phyloP scores from a whole-genome alignment of 2,113 vertebrate species.

The Pelobates fuscus region DNA sequence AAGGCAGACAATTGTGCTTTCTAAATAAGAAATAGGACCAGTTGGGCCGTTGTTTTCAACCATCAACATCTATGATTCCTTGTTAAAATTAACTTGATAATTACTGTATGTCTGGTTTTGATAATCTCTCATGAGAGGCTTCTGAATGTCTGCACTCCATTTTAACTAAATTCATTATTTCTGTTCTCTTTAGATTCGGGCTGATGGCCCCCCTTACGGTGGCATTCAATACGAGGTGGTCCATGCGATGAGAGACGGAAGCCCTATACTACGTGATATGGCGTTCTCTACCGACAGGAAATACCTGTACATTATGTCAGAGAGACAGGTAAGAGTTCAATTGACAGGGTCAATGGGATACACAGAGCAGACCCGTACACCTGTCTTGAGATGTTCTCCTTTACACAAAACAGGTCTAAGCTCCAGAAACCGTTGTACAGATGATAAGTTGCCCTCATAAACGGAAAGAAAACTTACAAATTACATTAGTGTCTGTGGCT shows the following conservation, averaged over 20 bases:
- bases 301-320: conserved; percentile 92
- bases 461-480: not conserved
- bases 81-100: not conserved
- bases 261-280: conserved; percentile 90
- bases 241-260: conserved; percentile 86
- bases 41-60: too few relatives aligned
- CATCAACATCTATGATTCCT: too few relatives aligned
- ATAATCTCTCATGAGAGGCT: not conserved
- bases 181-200: conserved; percentile 79
- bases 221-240: conserved; percentile 92
- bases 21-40: not conserved
- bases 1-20: too few relatives aligned
- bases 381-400: not conserved
- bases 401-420: not conserved
- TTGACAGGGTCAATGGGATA: not conserved
- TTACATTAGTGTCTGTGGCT: not conserved
- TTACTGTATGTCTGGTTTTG: conserved; percentile 34
- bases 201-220: conserved; percentile 88
- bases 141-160: not conserved
- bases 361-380: too few relatives aligned
- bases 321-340: conserved; percentile 84
- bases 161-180: not conserved
- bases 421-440: not conserved
- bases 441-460: not conserved
- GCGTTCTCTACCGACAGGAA: conserved; percentile 87